A percentile compares a stretch with the other conserved stretches of the same genome.
phyloP scores from a whole-genome alignment of 2,797 vertebrate species.

The Furcifer pardalis region DNA sequence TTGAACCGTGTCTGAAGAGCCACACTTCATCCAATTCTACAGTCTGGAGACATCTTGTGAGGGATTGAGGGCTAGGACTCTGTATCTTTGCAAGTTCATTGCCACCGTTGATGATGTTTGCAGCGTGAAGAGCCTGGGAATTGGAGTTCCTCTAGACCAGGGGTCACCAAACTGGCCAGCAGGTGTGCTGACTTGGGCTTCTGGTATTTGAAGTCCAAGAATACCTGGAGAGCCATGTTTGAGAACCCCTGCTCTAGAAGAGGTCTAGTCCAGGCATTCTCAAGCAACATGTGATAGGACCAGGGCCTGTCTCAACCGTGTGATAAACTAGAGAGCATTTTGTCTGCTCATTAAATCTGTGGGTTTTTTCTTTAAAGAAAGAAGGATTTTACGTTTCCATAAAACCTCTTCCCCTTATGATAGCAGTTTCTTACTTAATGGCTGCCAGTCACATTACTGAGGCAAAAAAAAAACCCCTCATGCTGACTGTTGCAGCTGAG shows the following conservation, averaged over 20 bases:
- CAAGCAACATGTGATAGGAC: neutral
- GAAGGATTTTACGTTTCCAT: neutral
- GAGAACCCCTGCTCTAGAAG: neutral
- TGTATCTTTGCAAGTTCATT: no score
- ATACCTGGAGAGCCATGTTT: no score
- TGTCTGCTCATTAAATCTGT: constrained; percentile 2
- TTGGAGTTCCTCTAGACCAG: no score
- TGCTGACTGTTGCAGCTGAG: neutral
- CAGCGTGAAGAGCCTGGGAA: no score
- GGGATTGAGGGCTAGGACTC: no score
- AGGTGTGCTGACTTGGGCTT: no score
- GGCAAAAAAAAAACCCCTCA: neutral
- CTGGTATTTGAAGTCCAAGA: no score
- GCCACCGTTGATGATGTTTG: no score
- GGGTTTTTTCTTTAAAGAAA: constrained; percentile 33
- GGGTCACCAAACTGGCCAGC: no score
- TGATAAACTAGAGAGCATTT: neutral
- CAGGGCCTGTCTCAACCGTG: neutral
- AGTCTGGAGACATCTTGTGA: no score
- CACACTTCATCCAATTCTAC: no score
- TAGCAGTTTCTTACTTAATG: neutral
- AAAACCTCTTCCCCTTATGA: constrained; percentile 18
- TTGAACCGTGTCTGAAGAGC: no score
- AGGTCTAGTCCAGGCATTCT: neutral
- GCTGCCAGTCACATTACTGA: neutral